Evolutionary conservation across 2,797 vertebrate genomes (phyloP), one percentile per base, ranked within the genome.

Genomic region (Peromyscus melanophrys): DNA sequence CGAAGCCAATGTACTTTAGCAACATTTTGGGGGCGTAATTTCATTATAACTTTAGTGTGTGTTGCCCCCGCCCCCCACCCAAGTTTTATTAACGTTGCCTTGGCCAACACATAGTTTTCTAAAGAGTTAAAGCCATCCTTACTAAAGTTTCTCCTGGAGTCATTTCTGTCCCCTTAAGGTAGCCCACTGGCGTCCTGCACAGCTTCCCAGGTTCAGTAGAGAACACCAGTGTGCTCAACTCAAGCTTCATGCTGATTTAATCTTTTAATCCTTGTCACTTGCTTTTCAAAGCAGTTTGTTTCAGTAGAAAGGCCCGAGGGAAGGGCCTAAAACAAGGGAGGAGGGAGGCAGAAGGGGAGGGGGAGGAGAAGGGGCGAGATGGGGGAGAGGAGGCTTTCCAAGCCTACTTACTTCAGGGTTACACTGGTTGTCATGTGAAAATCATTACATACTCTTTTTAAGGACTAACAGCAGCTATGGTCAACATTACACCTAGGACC

Each of bases 181-280:
- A 65, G n/a, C 55, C 46, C 78, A 34, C 49, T 82, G 43, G 71
- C 21, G 75, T 81, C 21, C 29, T 92, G 63, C 10, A 9, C 0
- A 91, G 85, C 23, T 95, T 52, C 49, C 63, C n/a, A 43, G 61
- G 65, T 88, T 93, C 46, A 61, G n/a, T 83, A 59, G 78, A 96
- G 75, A 96, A 81, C 92, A 89, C 55, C 76, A 43, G 55, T 67
- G 4, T 81, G 37, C 69, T 95, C 90, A 94, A 92, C n/a, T 87
- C 46, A 90, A 89, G 43, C 31, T 81, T 84, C 69, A 40, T 88
- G 88, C 49, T 83, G 63, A 93, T 49, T 95, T 92, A 83, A 89
- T 75, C 84, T 97, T 95, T 93, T 76, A 95, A 94, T 96, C 67
- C 14, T 85, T 95, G 78, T 71, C 52, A 80, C 77, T 94, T n/a